A percentile compares a stretch with the other conserved stretches of the same genome.
phyloP scores from a whole-genome alignment of 1,140 invertebrate genomes.

The Conus betulinus region DNA sequence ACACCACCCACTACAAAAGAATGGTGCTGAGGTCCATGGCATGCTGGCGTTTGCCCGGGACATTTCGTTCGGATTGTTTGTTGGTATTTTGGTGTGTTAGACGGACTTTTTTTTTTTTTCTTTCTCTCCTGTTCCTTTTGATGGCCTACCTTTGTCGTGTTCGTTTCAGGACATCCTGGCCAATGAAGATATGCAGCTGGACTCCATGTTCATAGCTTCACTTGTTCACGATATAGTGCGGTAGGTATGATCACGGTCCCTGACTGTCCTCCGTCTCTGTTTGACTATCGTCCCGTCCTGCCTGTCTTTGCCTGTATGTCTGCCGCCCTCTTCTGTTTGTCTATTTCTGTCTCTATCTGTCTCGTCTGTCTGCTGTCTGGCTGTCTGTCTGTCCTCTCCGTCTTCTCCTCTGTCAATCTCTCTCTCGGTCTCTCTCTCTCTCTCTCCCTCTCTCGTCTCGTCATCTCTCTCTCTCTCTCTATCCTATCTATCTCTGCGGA shows the following conservation, averaged over 20 bases:
- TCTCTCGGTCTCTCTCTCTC: neutral
- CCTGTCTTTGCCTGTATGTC: neutral
- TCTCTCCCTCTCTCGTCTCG: too few relatives aligned
- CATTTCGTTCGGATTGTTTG: too few relatives aligned
- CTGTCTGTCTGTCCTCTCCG: neutral
- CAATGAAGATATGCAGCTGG: constrained; percentile 93
- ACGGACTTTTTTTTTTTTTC: too few relatives aligned
- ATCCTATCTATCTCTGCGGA: too few relatives aligned
- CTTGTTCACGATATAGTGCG: constrained; percentile 79
- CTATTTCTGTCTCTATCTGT: neutral
- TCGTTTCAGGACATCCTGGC: constrained; percentile 87
- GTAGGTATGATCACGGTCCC: constrained; percentile 79
- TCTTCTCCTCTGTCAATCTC: too few relatives aligned
- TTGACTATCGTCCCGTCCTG: neutral
- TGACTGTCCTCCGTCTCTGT: neutral
- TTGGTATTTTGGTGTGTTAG: too few relatives aligned
- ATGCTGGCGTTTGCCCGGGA: too few relatives aligned
- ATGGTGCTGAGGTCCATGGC: too few relatives aligned
- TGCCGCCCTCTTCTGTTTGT: neutral
- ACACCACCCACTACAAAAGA: too few relatives aligned
- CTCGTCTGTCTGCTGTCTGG: too few relatives aligned
- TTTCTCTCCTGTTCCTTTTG: too few relatives aligned
- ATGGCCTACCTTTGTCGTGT: neutral
- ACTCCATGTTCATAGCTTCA: constrained; percentile 92
- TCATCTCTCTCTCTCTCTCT: too few relatives aligned